Evolutionary conservation across 2,888 invertebrate species (phyloP), one percentile per base, ranked within the genome.

Genomic region (Athalia rosae): DNA sequence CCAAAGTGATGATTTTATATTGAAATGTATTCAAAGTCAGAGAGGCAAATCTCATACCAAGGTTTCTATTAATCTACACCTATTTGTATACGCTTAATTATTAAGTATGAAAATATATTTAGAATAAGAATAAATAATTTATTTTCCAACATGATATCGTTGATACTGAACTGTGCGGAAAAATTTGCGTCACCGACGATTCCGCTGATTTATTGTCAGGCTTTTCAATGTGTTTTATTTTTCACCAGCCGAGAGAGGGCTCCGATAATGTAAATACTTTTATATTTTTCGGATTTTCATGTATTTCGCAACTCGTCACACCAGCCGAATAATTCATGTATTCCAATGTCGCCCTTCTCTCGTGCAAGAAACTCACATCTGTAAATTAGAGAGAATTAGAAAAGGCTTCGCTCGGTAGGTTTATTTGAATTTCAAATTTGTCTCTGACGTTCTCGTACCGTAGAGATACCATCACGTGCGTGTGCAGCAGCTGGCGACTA

Each of bases 381-480:
- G 41, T 5, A 61, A 61, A 28, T 41, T 3, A 4, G 9, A 11
- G 45, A 11, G n/a, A n/a, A n/a, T 63, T 47, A 6, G n/a, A 45
- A 45, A 11, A 63, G 63, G 63, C 6, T 45, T 63, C 45, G 7
- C n/a, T 63, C 50, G 28, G 3, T 5, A 58, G 43, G n/a, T 56
- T 56, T 5, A 71, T 71, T 71, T 71, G 56, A 71, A n/a, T 71
- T 71, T 58, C 45, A 58, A 71, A 71, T 71, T 50, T 5, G n/a
- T 63, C 50, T 28, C 48, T 50, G 9, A 8, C 50, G 48, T 66
- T 41, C 58, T 58, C 3, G 13, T 50, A 58, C 45, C 45, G 11
- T 28, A 28, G 71, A 71, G 71, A 71, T 71, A 71, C 56, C 41
- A 71, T 71, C 71, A 7, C 15, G 71, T 56, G 71, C 71, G 71